Base-by-base conservation (phyloP, 1,140 invertebrate species). In the Alviniconcha marisindica region DNA sequence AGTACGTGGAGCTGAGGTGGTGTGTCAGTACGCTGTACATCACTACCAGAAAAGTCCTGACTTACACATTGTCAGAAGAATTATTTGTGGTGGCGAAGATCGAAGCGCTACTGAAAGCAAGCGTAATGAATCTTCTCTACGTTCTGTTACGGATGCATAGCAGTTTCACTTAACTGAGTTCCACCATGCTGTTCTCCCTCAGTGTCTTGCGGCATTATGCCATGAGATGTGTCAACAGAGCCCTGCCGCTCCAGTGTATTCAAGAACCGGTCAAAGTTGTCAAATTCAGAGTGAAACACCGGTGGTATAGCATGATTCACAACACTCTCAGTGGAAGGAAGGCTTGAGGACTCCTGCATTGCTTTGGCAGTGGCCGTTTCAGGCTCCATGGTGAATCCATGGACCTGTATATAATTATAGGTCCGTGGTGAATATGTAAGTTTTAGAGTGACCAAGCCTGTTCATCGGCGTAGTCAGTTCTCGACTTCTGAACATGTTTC, bases 221-320 rank as follows among this genome's bases (percentile, higher is more conserved):
- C 87, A 85, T 87, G 63, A 63, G 85, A 48, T 40, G 81, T 84
- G 71, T 88, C 84, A 1, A 88, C 80, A 82, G 74, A 87, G 0
- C 66, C 84, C 28, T 38, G 76, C 18, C 86, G 79, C 40, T 77
- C 81, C 14, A 88, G 10, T 54, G 66, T 74, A 60, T 85, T 88
- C 12, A 87, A 4, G 5, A 87, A 56, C 73, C 88, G 83, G 71
- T 89, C 87, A 81, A 88, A 88, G 42, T 88, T 88, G 77, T 88
- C 87, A 80, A 88, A 89, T 36, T 89, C 83, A 4, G 79, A 83
- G 60, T 88, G 87, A 44, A 88, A 87, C 24, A 85, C 38, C 28
- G 84, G 81, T 24, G 73, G 71, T 36, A 48, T 78, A 56, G 76
- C 28, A 14, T 84, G 69, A 33, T 85, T 42, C 21, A 82, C 31